phyloP scores from a whole-genome alignment of 2,888 invertebrate genomes.

The Pammene fasciana region DNA sequence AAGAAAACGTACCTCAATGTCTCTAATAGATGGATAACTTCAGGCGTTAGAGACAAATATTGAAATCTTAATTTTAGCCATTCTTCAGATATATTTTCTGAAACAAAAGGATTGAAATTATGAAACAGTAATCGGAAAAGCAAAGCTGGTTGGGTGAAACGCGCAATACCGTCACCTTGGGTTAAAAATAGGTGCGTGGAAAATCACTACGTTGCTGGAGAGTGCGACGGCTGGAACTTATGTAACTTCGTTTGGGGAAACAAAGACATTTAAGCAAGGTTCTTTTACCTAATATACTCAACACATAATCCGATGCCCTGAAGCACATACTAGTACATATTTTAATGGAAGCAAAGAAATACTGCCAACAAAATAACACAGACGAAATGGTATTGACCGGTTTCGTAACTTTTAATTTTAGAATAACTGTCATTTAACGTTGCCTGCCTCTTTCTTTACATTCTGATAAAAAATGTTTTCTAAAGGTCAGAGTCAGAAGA shows the following conservation, averaged over 20 bases:
- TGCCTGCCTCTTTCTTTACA: no score
- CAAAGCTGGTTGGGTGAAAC: conserved; percentile 17
- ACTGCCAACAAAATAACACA: background rate
- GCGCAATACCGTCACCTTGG: conserved; percentile 33
- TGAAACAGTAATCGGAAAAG: conserved; percentile 18
- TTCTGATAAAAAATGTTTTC: background rate
- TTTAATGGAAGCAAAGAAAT: background rate
- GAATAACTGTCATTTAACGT: no score
- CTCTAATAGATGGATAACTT: conserved; percentile 87
- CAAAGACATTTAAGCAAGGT: background rate
- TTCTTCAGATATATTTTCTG: conserved; percentile 88
- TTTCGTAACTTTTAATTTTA: no score
- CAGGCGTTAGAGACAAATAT: conserved; percentile 87
- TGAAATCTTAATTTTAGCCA: conserved; percentile 92
- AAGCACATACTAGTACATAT: no score
- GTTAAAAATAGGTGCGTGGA: conserved; percentile 38
- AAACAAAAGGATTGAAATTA: conserved; percentile 53
- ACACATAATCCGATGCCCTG: no score
- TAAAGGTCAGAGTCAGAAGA: background rate
- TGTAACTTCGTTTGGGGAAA: conserved; percentile 11
- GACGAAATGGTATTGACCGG: background rate
- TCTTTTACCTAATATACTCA: no score
- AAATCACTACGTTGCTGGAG: conserved; percentile 37
- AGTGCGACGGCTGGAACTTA: conserved; percentile 23
- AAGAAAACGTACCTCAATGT: conserved; percentile 82